Evolutionary conservation across 2,113 vertebrate genomes (phyloP).

Genomic region (Strigops habroptila): DNA sequence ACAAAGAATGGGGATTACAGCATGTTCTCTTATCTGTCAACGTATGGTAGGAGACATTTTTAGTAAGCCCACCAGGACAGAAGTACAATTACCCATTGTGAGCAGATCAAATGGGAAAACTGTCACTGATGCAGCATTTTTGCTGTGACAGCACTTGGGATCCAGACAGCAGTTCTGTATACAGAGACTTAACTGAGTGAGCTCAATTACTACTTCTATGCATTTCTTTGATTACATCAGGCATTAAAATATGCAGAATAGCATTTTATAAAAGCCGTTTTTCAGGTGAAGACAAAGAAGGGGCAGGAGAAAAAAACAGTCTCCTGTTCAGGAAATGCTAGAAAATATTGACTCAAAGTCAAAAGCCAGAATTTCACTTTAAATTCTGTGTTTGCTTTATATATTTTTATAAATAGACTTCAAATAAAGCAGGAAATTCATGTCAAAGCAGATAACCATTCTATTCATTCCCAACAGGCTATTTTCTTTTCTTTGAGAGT

Average conservation of each 20-base stretch:
- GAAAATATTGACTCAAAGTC: neutral
- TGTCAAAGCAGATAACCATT: neutral
- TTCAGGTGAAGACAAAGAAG: neutral
- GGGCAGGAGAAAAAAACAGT: neutral
- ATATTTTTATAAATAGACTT: neutral
- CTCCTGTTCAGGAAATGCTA: neutral
- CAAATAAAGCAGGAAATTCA: neutral
- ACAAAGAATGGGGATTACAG: neutral
- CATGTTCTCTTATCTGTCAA: conserved; percentile 1
- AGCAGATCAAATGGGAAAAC: conserved; percentile 38
- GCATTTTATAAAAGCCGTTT: neutral
- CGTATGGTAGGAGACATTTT: neutral
- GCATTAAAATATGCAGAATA: neutral
- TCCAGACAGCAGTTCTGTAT: neutral
- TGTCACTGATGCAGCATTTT: neutral
- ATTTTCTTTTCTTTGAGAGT: neutral
- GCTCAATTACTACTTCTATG: neutral
- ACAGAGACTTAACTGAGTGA: neutral
- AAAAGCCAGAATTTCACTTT: neutral
- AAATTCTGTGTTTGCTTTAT: neutral
- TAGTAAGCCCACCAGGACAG: conserved; percentile 2
- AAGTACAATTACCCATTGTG: conserved; percentile 21
- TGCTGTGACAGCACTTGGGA: neutral
- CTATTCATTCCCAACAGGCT: neutral
- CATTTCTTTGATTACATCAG: neutral